Evolutionary conservation across 2,113 vertebrate genomes (phyloP).

Genomic region (Petaurus breviceps): DNA sequence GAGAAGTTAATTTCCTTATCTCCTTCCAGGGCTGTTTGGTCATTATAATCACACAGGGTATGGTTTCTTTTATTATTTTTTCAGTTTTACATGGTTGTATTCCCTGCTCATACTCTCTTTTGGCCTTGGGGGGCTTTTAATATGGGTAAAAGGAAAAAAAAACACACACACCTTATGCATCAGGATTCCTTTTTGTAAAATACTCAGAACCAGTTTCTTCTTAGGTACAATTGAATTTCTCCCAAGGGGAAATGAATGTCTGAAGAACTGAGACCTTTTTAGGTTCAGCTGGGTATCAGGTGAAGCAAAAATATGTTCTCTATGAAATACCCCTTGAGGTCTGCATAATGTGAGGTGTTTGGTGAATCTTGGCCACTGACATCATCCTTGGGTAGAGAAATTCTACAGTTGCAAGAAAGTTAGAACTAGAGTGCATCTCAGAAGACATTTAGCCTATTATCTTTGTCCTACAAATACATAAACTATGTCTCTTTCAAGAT

Average conservation of each 20-base stretch:
- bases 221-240: conserved; percentile 19
- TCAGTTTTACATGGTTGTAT: not conserved
- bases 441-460: not conserved
- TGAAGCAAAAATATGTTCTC: not conserved
- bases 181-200: conserved; percentile 24
- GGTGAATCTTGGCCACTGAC: not conserved
- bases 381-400: not conserved
- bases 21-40: not conserved
- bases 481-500: not conserved
- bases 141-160: conserved; percentile 44
- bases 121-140: fast-evolving
- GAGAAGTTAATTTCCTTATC: not conserved
- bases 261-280: not conserved
- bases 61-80: not conserved
- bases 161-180: not conserved
- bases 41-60: not conserved
- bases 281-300: not conserved
- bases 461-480: not conserved
- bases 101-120: not conserved
- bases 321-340: not conserved
- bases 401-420: not conserved
- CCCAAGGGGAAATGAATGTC: not conserved
- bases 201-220: conserved; percentile 4
- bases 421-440: not conserved
- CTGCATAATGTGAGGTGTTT: not conserved